A percentile compares a stretch with the other conserved stretches of the same genome.
phyloP scores from a whole-genome alignment of 2,888 invertebrate genomes.

The Muscina levida region DNA sequence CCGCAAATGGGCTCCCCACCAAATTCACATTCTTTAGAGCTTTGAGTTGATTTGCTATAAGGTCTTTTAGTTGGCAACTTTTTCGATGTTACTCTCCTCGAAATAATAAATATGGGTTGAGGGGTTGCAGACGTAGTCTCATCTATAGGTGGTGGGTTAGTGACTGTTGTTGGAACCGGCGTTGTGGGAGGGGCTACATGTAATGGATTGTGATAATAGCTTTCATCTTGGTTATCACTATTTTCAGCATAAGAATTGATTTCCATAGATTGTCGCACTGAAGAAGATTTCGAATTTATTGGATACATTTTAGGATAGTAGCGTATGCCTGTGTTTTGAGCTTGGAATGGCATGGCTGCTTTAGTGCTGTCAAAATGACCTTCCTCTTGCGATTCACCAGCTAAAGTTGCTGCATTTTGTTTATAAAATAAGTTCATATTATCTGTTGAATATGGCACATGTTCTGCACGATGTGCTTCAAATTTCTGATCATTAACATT shows the following conservation, averaged over 20 bases:
- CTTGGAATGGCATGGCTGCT: too few species aligned
- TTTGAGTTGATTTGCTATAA: background rate
- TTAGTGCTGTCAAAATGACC: too few species aligned
- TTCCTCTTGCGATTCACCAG: background rate
- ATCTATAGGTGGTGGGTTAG: too few species aligned
- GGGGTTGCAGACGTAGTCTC: too few species aligned
- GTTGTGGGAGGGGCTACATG: too few species aligned
- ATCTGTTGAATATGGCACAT: constrained; percentile 14
- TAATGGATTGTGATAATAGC: too few species aligned
- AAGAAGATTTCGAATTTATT: background rate
- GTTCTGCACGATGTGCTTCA: background rate
- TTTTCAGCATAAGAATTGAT: too few species aligned
- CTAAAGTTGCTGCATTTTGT: too few species aligned
- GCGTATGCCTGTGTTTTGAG: too few species aligned
- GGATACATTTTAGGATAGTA: background rate
- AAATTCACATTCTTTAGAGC: constrained; percentile 67
- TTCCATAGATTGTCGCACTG: too few species aligned
- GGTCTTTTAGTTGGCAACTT: background rate
- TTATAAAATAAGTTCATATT: background rate
- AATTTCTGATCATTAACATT: background rate
- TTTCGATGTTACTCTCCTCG: background rate
- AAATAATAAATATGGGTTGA: too few species aligned
- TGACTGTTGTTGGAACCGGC: background rate
- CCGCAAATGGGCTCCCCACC: constrained; percentile 71
- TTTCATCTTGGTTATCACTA: too few species aligned